These are phyloP conservation scores for Lacerta agilis DNA, from an alignment of 2,797 vertebrate genomes.

Conservation along the genomic window DNA sequence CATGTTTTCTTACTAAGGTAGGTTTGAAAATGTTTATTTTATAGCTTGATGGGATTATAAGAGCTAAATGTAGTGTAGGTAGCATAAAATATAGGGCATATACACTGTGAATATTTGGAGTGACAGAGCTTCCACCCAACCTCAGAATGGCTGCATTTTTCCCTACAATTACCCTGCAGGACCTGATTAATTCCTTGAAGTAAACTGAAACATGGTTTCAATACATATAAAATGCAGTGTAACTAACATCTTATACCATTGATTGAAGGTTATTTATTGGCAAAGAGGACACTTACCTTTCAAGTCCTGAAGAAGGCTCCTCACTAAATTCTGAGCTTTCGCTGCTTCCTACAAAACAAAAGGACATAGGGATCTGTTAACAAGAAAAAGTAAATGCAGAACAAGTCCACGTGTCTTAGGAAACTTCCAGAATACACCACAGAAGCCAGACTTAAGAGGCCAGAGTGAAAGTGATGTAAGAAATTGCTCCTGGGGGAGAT, in stretches of 20 bases:
- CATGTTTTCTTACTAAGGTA: background rate
- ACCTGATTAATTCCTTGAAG: constrained; percentile 38
- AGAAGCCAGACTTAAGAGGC: constrained; percentile 34
- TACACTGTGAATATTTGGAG: background rate
- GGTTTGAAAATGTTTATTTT: background rate
- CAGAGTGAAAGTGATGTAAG: constrained; percentile 12
- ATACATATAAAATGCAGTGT: background rate
- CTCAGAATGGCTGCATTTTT: background rate
- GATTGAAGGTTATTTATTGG: background rate
- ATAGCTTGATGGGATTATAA: background rate
- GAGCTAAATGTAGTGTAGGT: background rate
- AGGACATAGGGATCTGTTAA: constrained; percentile 69
- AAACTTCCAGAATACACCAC: constrained; percentile 21
- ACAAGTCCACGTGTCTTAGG: constrained; percentile 19
- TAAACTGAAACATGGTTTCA: background rate
- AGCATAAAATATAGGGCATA: background rate
- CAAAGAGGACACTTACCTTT: constrained; percentile 85
- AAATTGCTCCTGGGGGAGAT: constrained; percentile 13
- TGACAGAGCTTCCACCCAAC: background rate
- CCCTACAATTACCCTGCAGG: constrained; percentile 37
- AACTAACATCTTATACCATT: background rate
- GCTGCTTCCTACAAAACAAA: constrained; percentile 88
- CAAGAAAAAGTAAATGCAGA: constrained; percentile 49
- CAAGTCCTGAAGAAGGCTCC: constrained; percentile 89
- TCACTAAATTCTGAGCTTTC: constrained; percentile 95